Evolutionary conservation across 2,113 vertebrate species (phyloP).

Genomic region (Phodopus roborovskii): DNA sequence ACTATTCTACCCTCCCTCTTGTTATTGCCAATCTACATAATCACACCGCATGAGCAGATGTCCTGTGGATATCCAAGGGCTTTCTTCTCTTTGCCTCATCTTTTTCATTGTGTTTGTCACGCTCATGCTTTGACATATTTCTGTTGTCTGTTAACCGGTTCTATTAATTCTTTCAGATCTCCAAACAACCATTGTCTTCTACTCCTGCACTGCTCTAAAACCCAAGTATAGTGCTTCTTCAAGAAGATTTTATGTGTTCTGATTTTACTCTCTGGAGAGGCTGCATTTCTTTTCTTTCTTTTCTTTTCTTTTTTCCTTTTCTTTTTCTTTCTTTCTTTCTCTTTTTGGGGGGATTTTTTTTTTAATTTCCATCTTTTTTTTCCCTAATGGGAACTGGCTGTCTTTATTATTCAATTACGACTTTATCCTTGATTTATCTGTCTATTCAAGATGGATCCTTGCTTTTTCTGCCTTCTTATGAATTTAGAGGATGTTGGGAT

Average conservation of each 20-base stretch:
- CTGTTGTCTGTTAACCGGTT: not conserved
- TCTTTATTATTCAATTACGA: not conserved
- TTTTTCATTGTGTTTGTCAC: not conserved
- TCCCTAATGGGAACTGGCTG: not conserved
- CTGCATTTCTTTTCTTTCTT: not conserved
- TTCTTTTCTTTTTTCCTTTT: not conserved
- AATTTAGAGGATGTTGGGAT: not conserved
- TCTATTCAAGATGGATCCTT: not conserved
- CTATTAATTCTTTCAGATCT: not conserved
- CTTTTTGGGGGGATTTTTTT: not conserved
- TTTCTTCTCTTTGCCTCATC: not conserved
- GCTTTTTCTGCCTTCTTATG: not conserved
- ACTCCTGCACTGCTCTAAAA: not conserved
- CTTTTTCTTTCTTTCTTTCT: too few relatives aligned
- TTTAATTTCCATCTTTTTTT: not conserved
- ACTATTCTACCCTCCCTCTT: not conserved
- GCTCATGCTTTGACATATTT: too few relatives aligned
- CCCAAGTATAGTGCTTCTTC: not conserved
- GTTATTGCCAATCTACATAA: not conserved
- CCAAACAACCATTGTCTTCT: not conserved
- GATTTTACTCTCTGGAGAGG: not conserved
- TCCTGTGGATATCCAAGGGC: not conserved
- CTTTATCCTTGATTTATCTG: not conserved
- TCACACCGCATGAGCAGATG: not conserved
- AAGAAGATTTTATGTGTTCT: not conserved